phyloP scores from a whole-genome alignment of 1,140 invertebrate genomes.

The Myzus persicae region DNA sequence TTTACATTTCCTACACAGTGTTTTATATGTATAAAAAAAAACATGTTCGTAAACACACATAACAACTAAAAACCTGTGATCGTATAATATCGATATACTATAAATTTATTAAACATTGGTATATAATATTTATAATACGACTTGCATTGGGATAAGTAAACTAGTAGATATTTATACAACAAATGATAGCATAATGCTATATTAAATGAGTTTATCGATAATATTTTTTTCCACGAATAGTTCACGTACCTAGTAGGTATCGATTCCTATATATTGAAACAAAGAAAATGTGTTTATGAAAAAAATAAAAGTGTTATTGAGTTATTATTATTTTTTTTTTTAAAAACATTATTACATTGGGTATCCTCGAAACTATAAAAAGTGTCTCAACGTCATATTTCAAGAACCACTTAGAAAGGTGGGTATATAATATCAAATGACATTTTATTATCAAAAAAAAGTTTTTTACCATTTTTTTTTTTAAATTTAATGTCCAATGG shows the following conservation, averaged over 20 bases:
- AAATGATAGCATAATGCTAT: neutral
- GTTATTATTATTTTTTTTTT: neutral
- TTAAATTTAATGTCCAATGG: neutral
- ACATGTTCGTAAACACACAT: neutral
- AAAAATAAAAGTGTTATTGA: slow-evolving; percentile 18
- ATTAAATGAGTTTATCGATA: neutral
- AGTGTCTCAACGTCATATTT: neutral
- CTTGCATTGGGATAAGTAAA: neutral
- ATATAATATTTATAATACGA: neutral
- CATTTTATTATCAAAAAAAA: neutral
- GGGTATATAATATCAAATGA: neutral
- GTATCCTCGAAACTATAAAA: neutral
- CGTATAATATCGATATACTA: neutral
- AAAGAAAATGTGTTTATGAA: neutral
- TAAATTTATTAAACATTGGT: neutral
- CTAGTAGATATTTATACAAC: neutral
- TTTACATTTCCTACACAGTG: neutral
- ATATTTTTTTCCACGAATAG: neutral
- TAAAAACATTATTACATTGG: neutral
- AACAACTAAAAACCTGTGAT: neutral
- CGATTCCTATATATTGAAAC: neutral
- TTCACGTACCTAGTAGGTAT: neutral
- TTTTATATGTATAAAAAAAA: neutral
- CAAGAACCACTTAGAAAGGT: neutral
- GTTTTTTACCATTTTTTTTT: neutral